Evolutionary conservation across 2,888 invertebrate genomes (phyloP), one percentile per base, ranked within the genome.

Genomic region (Incurvaria masculella): DNA sequence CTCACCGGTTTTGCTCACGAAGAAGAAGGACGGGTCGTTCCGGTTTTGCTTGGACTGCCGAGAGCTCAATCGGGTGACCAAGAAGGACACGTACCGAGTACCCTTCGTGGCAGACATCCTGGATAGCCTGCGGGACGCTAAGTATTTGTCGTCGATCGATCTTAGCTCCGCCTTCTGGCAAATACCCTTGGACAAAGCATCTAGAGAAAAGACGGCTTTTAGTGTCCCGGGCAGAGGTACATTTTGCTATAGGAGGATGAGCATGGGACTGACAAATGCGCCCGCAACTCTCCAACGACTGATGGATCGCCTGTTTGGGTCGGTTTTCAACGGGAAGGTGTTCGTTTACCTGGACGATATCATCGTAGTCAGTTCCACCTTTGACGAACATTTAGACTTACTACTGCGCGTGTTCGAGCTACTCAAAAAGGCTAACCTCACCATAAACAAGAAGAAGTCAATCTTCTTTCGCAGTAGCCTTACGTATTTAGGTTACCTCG

Each of bases 281-380:
- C 57, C 57, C 0, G 57, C 57, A 1, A 57, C 59, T 1, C 60
- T 57, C 33, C 58, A 58, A 39, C 21, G 57, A 2, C 40, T 60
- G 6, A 55, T 56, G 1, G 59, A 59, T 48, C 21, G 16, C 2
- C 49, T 53, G 14, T 48, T 49, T 23, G 52, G 51, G 1, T 50
- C 50, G 19, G 54, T 53, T n/a, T 53, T 53, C 48, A 57, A 55
- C 1, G n/a, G 33, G 1, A 55, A 42, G 16, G 52, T 55, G 1
- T 57, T 55, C 21, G 47, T 43, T 3, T 58, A 51, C 44, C 2
- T 56, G 3, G 58, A 58, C 48, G 58, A 60, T 44, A 49, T 60
- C 10, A 49, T 59, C 3, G 38, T 56, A 1, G 43, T 53, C 2
- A 43, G 48, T 2, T 19, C 21, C 2, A 48, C 42, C 10, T 58